These are phyloP conservation scores for Perithous albicinctus DNA, from an alignment of 2,888 invertebrate species.

Conservation along the genomic window DNA sequence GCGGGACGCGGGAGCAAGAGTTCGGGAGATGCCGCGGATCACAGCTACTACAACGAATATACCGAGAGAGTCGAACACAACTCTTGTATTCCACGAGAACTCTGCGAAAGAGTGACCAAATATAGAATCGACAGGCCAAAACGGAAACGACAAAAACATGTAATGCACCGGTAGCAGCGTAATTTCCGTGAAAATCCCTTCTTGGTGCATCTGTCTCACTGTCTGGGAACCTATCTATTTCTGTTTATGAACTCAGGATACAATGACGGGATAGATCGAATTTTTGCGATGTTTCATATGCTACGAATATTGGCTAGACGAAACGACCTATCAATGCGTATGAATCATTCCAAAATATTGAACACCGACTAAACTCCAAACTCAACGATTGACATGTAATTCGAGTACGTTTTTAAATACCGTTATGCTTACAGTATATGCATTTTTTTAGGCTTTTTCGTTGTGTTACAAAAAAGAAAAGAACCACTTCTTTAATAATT, in stretches of 20 bases:
- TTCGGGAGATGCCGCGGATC: slow-evolving; percentile 6
- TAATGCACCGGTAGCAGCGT: slow-evolving; percentile 35
- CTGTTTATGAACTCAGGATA: not conserved
- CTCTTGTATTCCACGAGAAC: not conserved
- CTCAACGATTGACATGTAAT: no score
- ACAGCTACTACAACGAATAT: no score
- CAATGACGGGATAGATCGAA: not conserved
- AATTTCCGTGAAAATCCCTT: slow-evolving; percentile 52
- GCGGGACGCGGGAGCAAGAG: slow-evolving; percentile 32
- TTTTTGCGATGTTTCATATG: not conserved
- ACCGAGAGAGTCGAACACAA: not conserved
- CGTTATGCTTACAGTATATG: no score
- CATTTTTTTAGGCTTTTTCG: no score
- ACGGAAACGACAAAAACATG: slow-evolving; percentile 53
- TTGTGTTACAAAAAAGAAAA: no score
- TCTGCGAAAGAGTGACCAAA: slow-evolving; percentile 46
- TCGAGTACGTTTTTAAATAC: no score
- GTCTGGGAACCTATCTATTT: slow-evolving; percentile 13
- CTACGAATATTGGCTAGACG: not conserved
- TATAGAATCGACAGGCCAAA: slow-evolving; percentile 62
- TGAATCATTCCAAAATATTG: not conserved
- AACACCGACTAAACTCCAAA: no score
- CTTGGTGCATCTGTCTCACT: slow-evolving; percentile 3
- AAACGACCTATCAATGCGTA: not conserved
- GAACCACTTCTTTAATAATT: no score